Evolutionary conservation across 2,797 vertebrate genomes (phyloP).

Genomic region (Gobio occitaniae): DNA sequence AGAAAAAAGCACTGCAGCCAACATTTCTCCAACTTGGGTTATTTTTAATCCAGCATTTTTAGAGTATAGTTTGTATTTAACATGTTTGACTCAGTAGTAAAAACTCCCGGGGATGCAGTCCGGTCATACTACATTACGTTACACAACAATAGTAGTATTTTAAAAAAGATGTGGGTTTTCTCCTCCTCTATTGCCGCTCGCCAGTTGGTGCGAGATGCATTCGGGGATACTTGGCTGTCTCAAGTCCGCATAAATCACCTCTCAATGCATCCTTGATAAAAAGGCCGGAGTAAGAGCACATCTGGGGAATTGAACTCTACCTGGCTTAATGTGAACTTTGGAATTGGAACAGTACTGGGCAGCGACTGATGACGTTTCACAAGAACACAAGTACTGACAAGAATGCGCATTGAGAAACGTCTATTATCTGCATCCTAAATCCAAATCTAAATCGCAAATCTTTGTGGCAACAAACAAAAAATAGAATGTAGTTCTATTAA

Average conservation of each 20-base stretch:
- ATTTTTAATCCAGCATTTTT: too few species aligned
- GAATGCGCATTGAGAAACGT: not conserved
- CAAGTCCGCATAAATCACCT: too few species aligned
- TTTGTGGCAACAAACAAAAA: not conserved
- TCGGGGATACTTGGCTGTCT: not conserved
- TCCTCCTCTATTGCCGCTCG: accelerated
- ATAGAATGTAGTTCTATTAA: not conserved
- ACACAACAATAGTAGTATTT: not conserved
- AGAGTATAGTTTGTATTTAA: too few species aligned
- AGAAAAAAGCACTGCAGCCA: too few species aligned
- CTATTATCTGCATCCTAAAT: not conserved
- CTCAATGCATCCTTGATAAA: too few species aligned
- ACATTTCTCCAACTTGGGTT: too few species aligned
- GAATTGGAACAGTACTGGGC: not conserved
- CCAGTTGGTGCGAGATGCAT: not conserved
- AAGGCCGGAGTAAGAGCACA: too few species aligned
- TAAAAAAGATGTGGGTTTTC: not conserved
- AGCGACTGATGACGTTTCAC: not conserved
- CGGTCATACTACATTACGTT: too few species aligned
- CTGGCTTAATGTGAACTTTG: too few species aligned
- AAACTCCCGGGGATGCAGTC: too few species aligned
- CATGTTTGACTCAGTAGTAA: too few species aligned
- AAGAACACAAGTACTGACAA: not conserved
- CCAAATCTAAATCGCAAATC: not conserved
- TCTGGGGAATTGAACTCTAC: too few species aligned